phyloP scores from a whole-genome alignment of 2,888 invertebrate species.

The Chrysolina haemoptera region DNA sequence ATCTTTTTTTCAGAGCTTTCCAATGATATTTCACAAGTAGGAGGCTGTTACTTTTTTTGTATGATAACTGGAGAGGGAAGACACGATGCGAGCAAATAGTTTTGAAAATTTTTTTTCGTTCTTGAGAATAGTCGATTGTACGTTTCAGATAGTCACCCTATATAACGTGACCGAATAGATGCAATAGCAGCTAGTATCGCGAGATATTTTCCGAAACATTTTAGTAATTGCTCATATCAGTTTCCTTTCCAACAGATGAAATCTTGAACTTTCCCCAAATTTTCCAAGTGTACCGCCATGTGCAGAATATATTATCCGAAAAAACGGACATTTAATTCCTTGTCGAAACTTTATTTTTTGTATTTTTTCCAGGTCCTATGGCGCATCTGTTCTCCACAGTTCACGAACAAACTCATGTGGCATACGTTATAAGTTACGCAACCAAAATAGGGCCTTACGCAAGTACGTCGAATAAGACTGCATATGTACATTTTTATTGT shows the following conservation, averaged over 20 bases:
- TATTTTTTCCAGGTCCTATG: conserved; percentile 81
- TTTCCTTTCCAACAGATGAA: not conserved
- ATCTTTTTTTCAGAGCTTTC: too few species aligned
- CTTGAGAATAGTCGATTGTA: too few species aligned
- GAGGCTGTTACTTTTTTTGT: too few species aligned
- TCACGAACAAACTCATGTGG: conserved; percentile 93
- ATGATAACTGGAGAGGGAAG: too few species aligned
- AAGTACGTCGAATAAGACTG: conserved; percentile 2
- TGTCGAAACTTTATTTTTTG: conserved; percentile 9
- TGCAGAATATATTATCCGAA: not conserved
- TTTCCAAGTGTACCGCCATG: not conserved
- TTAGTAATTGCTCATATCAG: not conserved
- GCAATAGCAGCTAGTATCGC: too few species aligned
- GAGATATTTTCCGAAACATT: not conserved
- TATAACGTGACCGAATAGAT: too few species aligned
- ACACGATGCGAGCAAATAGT: too few species aligned
- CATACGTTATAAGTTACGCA: conserved; percentile 88
- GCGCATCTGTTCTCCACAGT: conserved; percentile 90
- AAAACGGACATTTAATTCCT: not conserved
- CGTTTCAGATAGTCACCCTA: too few species aligned
- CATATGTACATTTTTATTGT: not conserved
- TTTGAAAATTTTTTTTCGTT: too few species aligned
- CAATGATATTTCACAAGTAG: too few species aligned
- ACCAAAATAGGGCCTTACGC: conserved; percentile 77
- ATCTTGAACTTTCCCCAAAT: not conserved